Conservation (phyloP, 1,140 invertebrate species). For the Chymomyza costata region DNA sequence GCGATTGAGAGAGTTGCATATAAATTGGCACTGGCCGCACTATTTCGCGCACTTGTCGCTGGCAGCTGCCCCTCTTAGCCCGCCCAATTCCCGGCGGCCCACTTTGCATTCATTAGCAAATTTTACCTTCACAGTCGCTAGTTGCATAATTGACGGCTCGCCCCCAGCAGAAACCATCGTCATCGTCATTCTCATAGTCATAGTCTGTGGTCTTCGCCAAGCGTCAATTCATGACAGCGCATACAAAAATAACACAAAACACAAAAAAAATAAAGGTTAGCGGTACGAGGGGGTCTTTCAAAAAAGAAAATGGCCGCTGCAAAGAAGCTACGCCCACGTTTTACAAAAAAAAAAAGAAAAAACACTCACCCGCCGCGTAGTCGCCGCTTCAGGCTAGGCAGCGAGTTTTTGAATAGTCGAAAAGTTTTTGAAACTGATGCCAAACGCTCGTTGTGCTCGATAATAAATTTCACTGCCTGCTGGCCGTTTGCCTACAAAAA, state of each 20-base stretch:
- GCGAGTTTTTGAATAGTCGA: constrained; percentile 48
- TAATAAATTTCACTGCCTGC: constrained; percentile 60
- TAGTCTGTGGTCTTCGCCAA: constrained; percentile 24
- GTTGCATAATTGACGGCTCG: constrained; percentile 59
- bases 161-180: constrained; percentile 16
- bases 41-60: constrained; percentile 11
- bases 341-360: too few relatives aligned
- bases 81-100: constrained; percentile 3
- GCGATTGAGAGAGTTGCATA: constrained; percentile 40
- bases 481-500: constrained; percentile 8
- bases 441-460: constrained; percentile 52
- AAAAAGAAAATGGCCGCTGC: constrained; percentile 2
- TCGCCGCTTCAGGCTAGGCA: constrained; percentile 4
- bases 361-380: neutral
- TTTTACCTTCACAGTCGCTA: constrained; percentile 54
- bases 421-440: constrained; percentile 70
- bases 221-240: constrained; percentile 43
- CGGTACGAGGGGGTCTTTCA: neutral
- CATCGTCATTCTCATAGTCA: constrained; percentile 5
- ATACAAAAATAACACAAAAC: constrained; percentile 4
- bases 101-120: constrained; percentile 62
- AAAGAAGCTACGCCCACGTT: constrained; percentile 15
- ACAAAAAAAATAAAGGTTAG: constrained; percentile 9
- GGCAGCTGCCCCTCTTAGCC: constrained; percentile 12
- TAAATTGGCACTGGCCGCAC: constrained; percentile 57